Evolutionary conservation across 2,113 vertebrate genomes (phyloP), one percentile per base, ranked within the genome.

Genomic region (Osmerus mordax): DNA sequence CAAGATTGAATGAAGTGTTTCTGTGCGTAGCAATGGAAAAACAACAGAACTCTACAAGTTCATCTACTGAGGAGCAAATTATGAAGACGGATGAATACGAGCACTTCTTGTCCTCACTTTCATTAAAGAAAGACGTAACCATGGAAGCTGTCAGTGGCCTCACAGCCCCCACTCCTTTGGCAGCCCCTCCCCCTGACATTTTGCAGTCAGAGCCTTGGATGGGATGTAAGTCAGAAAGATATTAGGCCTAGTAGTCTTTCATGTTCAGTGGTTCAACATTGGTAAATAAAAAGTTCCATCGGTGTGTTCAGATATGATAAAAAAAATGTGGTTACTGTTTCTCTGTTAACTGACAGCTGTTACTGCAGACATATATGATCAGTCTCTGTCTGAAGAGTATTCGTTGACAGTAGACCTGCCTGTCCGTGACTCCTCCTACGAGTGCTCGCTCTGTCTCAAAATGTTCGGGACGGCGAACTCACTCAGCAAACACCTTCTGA

Each of bases 401-500:
- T 14, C 74, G 11, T 4, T 29, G 41, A n/a, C 65, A 51, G 65
- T 25, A 63, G 47, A 29, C 29, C 62, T 55, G 71, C 72, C 18
- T 18, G 51, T 19, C 60, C 66, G 55, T 41, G 53, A 18, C 47
- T 25, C 75, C 0, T 74, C 76, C 2, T 75, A 87, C 68, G 81
- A 89, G 51, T 93, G 92, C 81, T 85, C 75, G 23, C 79, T 88
- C 15, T 91, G 93, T 0, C 84, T 84, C 59, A 94, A 93, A 78
- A 80, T 86, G 67, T 93, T 92, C 72, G 78, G 83, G 75, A 93
- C 85, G 0, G 76, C 82, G 75, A 86, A 89, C 1, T 86, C 89
- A 0, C 89, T 93, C 15, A 91, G 86, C 84, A 93, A 90, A 71
- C 92, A 93, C 76, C 85, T 87, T 54, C 79, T 91, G 75, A 91